A percentile compares a stretch with the other conserved stretches of the same genome.
phyloP scores from a whole-genome alignment of 2,797 vertebrate genomes.

The Oophaga sylvatica region DNA sequence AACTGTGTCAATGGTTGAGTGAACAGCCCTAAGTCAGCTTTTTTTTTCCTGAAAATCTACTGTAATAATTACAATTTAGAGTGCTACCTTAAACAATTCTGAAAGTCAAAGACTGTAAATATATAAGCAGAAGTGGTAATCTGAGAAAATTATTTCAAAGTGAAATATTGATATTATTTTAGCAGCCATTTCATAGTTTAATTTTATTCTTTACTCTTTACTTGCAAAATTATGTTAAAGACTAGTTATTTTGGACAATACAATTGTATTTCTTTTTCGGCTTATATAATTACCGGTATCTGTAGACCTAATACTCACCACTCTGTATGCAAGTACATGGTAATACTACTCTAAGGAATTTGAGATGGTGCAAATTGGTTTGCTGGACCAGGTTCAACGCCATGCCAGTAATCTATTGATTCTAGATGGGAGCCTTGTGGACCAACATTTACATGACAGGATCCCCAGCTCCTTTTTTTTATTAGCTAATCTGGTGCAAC shows the following conservation, averaged over 20 bases:
- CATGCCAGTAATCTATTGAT: too few species aligned
- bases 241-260: not conserved
- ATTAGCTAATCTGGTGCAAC: too few species aligned
- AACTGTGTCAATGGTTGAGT: slow-evolving; percentile 19
- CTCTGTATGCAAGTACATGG: not conserved
- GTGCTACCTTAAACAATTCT: too few species aligned
- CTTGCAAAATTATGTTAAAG: not conserved
- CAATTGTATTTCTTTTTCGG: not conserved
- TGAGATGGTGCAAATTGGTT: too few species aligned
- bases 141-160: not conserved
- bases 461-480: too few species aligned
- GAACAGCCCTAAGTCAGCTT: too few species aligned
- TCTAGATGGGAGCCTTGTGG: too few species aligned
- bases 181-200: not conserved
- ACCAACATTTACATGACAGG: too few species aligned
- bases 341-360: not conserved
- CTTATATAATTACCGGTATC: not conserved
- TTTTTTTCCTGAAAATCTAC: slow-evolving; percentile 9
- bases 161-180: not conserved
- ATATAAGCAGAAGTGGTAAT: not conserved
- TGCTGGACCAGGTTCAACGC: too few species aligned
- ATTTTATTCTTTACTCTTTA: not conserved
- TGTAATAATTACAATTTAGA: not conserved
- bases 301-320: not conserved
- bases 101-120: not conserved